A percentile compares a stretch with the other conserved stretches of the same genome.
phyloP scores from a whole-genome alignment of 64 coral and sea anemone genomes.

The Catalaphyllia jardinei region DNA sequence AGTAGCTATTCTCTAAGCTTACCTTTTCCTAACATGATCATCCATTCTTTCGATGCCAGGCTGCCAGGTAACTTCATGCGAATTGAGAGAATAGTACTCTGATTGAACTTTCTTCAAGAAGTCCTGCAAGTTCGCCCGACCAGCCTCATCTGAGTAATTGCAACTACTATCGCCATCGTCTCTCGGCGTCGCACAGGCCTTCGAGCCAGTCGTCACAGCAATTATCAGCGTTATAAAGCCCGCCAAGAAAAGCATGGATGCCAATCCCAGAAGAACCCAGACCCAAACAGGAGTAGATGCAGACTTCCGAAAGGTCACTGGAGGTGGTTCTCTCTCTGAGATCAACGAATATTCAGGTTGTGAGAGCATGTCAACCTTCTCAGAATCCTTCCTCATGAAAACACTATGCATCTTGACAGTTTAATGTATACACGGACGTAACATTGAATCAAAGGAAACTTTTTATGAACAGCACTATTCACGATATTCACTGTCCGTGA shows the following conservation, averaged over 20 bases:
- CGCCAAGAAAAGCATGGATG: slow-evolving; percentile 18
- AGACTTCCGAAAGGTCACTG: neutral
- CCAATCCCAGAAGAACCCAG: slow-evolving; percentile 10
- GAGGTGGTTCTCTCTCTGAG: neutral
- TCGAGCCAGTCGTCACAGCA: neutral
- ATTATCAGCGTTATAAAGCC: slow-evolving; percentile 2
- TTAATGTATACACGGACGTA: neutral
- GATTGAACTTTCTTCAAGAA: slow-evolving; percentile 60
- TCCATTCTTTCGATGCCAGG: slow-evolving; percentile 1
- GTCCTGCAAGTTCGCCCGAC: slow-evolving; percentile 33
- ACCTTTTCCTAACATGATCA: slow-evolving; percentile 58
- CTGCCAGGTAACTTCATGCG: slow-evolving; percentile 33
- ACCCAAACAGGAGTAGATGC: neutral
- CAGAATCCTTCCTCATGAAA: neutral
- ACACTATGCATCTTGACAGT: neutral
- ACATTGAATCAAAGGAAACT: too few species aligned
- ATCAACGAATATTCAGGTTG: neutral
- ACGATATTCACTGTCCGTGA: too few species aligned
- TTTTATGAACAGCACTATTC: too few species aligned
- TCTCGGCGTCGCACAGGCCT: neutral
- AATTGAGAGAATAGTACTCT: slow-evolving; percentile 37
- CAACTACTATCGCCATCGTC: slow-evolving; percentile 3
- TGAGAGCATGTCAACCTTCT: neutral
- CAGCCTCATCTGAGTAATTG: slow-evolving; percentile 20
- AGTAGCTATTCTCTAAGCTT: neutral